These are phyloP conservation scores for Oscheius sp. DNA, from an alignment of 1,140 invertebrate species.

Conservation along the genomic window DNA sequence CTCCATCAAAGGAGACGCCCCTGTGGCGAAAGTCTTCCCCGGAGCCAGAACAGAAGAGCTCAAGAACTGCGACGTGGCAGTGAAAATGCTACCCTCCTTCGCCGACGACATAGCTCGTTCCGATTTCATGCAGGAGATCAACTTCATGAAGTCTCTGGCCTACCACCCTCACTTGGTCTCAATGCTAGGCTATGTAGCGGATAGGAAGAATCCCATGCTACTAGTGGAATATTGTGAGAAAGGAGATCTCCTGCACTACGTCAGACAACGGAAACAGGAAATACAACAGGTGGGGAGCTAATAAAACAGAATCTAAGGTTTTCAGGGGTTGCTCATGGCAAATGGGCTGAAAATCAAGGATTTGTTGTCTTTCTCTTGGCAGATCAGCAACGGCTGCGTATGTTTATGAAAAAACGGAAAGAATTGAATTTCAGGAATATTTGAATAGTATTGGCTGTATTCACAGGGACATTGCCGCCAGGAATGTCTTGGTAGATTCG, in stretches of 20 bases:
- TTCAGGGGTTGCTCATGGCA: background rate
- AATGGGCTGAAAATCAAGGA: constrained; percentile 46
- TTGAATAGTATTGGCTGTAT: constrained; percentile 70
- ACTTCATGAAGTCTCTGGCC: constrained; percentile 52
- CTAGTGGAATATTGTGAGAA: constrained; percentile 49
- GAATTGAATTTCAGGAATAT: constrained; percentile 45
- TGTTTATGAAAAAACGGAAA: background rate
- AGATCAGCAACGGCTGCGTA: constrained; percentile 51
- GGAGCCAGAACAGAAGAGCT: constrained; percentile 24
- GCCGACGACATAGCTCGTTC: constrained; percentile 39
- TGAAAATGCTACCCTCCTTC: constrained; percentile 44
- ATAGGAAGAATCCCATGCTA: constrained; percentile 39
- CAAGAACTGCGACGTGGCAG: constrained; percentile 33
- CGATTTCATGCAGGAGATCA: constrained; percentile 48
- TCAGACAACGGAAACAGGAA: constrained; percentile 39
- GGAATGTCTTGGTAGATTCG: constrained; percentile 85
- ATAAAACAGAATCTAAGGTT: constrained; percentile 4
- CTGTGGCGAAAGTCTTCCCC: constrained; percentile 14
- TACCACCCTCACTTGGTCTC: constrained; percentile 52
- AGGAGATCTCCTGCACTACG: constrained; percentile 50
- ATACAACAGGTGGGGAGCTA: constrained; percentile 38
- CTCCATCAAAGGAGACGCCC: constrained; percentile 20
- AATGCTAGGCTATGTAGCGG: constrained; percentile 49
- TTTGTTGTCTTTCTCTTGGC: constrained; percentile 51
- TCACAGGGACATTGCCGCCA: constrained; percentile 85